phyloP scores from a whole-genome alignment of 2,888 invertebrate species.

The Eristalinus sepulchralis region DNA sequence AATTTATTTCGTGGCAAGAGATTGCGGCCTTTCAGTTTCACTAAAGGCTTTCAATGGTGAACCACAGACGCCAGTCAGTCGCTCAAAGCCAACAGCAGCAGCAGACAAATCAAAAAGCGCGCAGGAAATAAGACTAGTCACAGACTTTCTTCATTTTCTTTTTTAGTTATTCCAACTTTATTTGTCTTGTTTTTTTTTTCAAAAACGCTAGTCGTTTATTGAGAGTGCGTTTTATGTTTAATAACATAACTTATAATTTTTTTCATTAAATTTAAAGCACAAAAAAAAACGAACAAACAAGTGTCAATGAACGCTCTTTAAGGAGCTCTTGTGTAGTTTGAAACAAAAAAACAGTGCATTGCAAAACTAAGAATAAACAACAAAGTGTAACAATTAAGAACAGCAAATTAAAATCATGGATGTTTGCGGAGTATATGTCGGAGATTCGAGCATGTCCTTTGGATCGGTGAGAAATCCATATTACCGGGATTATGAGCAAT shows the following conservation, averaged over 20 bases:
- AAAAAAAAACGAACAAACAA: conserved; percentile 25
- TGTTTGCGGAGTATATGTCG: conserved; percentile 82
- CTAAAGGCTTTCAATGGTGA: conserved; percentile 66
- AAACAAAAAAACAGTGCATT: conserved; percentile 7
- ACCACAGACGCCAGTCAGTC: conserved; percentile 39
- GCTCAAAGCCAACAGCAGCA: conserved; percentile 30
- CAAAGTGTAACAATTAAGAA: not conserved
- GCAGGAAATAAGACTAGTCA: conserved; percentile 37
- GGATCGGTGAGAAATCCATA: conserved; percentile 81
- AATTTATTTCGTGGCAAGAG: conserved; percentile 70
- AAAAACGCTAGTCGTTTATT: conserved; percentile 7
- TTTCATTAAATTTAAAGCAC: conserved; percentile 29
- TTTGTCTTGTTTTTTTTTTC: not conserved
- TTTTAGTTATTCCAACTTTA: not conserved
- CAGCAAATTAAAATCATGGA: conserved; percentile 81
- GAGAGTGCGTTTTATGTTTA: conserved; percentile 16
- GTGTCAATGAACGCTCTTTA: conserved; percentile 64
- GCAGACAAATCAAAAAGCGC: conserved; percentile 34
- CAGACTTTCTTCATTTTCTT: not conserved
- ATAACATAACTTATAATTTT: too few species aligned
- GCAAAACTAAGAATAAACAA: conserved; percentile 16
- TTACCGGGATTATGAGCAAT: conserved; percentile 82
- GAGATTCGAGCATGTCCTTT: conserved; percentile 82
- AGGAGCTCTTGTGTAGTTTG: conserved; percentile 19
- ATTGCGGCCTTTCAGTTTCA: conserved; percentile 73